Evolutionary conservation across 1,140 invertebrate species (phyloP).

Genomic region (Saccostrea echinata): DNA sequence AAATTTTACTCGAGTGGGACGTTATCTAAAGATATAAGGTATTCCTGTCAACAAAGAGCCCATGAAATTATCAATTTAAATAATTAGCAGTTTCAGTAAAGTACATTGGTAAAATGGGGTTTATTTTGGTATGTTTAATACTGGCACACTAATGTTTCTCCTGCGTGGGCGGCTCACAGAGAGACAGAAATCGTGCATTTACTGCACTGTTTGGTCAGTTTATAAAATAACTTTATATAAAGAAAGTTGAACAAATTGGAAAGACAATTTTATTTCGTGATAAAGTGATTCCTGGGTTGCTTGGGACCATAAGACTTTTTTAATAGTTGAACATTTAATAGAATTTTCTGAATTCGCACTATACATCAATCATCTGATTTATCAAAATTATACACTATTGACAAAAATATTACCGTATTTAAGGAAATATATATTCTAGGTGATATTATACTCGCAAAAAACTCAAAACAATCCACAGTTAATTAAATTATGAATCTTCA

Average conservation of each 20-base stretch:
- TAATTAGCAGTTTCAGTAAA: not conserved
- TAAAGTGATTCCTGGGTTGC: not conserved
- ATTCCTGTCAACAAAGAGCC: not conserved
- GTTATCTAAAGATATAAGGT: not conserved
- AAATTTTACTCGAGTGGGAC: not conserved
- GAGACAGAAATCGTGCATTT: not conserved
- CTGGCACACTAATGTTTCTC: not conserved
- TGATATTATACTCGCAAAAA: too few relatives aligned
- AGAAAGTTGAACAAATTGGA: not conserved
- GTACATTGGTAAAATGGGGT: not conserved
- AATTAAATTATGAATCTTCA: too few relatives aligned
- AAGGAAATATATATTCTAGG: too few relatives aligned
- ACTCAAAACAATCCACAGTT: too few relatives aligned
- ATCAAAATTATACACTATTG: not conserved
- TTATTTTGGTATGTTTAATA: not conserved
- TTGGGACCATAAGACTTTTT: not conserved
- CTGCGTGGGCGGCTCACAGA: not conserved
- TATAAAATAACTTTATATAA: not conserved
- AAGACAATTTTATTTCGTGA: not conserved
- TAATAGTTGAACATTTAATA: not conserved
- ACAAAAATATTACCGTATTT: not conserved
- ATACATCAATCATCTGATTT: not conserved
- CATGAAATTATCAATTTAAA: not conserved
- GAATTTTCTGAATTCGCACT: not conserved
- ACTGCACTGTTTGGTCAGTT: not conserved